phyloP scores from a whole-genome alignment of 2,113 vertebrate genomes.

The Mungos mungo region DNA sequence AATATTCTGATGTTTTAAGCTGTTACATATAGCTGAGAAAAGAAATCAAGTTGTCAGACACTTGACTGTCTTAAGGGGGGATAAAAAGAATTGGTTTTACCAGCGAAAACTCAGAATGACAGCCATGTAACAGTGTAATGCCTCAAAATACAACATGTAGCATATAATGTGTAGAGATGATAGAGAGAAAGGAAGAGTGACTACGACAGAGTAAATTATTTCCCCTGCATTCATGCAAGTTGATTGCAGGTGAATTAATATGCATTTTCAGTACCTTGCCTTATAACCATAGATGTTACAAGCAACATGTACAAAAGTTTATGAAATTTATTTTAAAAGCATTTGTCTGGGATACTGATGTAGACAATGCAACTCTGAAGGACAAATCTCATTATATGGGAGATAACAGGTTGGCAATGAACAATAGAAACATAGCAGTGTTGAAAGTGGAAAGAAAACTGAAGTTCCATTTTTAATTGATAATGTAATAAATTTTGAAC shows the following conservation, averaged over 20 bases:
- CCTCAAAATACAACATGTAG: not conserved
- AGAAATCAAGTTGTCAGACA: conserved; percentile 42
- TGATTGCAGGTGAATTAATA: not conserved
- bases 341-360: not conserved
- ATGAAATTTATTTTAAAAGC: conserved; percentile 9
- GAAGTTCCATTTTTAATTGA: not conserved
- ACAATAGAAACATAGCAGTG: no score
- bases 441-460: not conserved
- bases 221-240: not conserved
- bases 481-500: not conserved
- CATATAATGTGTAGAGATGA: not conserved
- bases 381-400: not conserved
- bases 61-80: not conserved
- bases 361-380: not conserved
- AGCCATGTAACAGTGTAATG: not conserved
- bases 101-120: not conserved
- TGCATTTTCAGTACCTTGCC: not conserved
- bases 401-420: not conserved
- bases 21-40: not conserved
- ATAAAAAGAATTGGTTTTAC: conserved; percentile 37
- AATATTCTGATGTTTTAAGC: conserved; percentile 46
- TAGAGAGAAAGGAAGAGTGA: not conserved
- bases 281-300: not conserved
- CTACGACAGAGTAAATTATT: not conserved
- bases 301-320: not conserved